phyloP scores from a whole-genome alignment of 2,113 vertebrate species.

The Amphiprion ocellaris region DNA sequence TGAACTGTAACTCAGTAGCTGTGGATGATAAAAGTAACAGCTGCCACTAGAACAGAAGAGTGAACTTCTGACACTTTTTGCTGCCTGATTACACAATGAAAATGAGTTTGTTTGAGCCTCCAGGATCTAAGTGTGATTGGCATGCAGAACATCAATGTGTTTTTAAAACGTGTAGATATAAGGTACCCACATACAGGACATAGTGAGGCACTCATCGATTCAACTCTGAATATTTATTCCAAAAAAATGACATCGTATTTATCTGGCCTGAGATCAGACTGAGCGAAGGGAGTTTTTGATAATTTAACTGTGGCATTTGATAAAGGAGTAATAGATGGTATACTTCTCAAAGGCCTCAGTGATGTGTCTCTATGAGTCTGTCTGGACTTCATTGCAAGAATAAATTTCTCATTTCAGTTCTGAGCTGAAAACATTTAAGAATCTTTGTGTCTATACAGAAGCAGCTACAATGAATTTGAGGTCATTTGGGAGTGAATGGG shows the following conservation, averaged over 20 bases:
- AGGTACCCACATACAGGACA: background rate
- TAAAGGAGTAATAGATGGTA: constrained; percentile 18
- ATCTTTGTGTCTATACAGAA: constrained; percentile 10
- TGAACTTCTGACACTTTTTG: background rate
- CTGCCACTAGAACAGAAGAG: background rate
- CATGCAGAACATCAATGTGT: background rate
- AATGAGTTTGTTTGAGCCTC: constrained; percentile 10
- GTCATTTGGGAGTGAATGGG: constrained; percentile 45
- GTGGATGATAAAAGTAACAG: background rate
- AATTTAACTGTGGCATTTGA: constrained; percentile 13
- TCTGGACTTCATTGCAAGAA: constrained; percentile 37
- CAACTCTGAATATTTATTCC: constrained; percentile 11
- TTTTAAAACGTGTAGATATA: constrained; percentile 18
- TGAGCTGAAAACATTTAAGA: constrained; percentile 38
- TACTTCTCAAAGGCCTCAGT: constrained; percentile 33
- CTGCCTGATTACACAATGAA: background rate
- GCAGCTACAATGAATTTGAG: constrained; percentile 25
- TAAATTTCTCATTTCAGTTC: constrained; percentile 51
- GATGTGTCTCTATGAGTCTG: constrained; percentile 35
- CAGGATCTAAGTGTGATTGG: constrained; percentile 12
- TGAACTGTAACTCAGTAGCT: no score
- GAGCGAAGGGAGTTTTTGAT: constrained; percentile 24
- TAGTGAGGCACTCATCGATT: constrained; percentile 7
- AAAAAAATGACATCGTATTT: background rate
- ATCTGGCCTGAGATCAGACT: constrained; percentile 9